These are phyloP conservation scores for Salvelinus fontinalis DNA, from an alignment of 2,113 vertebrate genomes.

Conservation along the genomic window DNA sequence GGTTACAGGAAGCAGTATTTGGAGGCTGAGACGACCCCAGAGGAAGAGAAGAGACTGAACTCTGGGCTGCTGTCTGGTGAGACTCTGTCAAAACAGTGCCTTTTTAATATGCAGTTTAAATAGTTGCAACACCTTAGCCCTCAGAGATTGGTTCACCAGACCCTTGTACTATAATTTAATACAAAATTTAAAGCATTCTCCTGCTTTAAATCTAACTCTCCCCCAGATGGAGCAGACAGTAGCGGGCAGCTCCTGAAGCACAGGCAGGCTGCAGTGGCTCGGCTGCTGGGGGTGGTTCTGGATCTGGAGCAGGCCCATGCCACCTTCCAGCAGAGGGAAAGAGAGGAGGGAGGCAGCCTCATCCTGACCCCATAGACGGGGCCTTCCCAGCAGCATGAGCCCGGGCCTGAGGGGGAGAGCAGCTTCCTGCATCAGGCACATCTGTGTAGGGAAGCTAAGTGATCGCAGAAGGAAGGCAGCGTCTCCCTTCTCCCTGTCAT, in stretches of 20 bases:
- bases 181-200: too few species aligned
- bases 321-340: conserved; percentile 74
- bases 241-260: conserved; percentile 33
- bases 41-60: conserved; percentile 54
- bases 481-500: conserved; percentile 6
- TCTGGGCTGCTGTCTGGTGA: conserved; percentile 60
- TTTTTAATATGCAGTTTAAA: too few species aligned
- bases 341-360: conserved; percentile 51
- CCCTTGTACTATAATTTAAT: background rate
- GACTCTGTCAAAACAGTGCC: conserved; percentile 4
- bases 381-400: background rate
- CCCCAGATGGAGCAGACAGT: conserved; percentile 52
- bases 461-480: conserved; percentile 10
- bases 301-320: conserved; percentile 80
- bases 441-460: conserved; percentile 11
- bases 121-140: too few species aligned
- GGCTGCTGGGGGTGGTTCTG: conserved; percentile 75
- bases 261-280: conserved; percentile 54
- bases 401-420: background rate
- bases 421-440: background rate
- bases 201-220: background rate
- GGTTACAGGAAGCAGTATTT: conserved; percentile 75
- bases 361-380: conserved; percentile 60
- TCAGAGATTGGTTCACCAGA: background rate
- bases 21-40: conserved; percentile 58